Evolutionary conservation across 2,113 vertebrate genomes (phyloP), one percentile per base, ranked within the genome.

Genomic region (Peromyscus polionotus): DNA sequence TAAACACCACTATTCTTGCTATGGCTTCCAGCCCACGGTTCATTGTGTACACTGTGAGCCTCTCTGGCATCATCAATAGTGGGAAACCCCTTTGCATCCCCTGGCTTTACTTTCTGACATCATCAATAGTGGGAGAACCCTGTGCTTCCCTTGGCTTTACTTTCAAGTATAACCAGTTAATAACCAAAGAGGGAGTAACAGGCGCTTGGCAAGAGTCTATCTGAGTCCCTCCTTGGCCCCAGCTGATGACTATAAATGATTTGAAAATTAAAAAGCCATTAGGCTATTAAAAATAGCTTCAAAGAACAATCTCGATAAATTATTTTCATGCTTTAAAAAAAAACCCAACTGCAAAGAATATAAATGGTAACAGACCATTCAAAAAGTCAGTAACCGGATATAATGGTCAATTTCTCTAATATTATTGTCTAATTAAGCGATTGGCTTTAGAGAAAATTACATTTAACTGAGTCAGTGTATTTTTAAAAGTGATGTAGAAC

Each of bases 191-290:
- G 54, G 33, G 81, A 70, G 88, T 96, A 97, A 96, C 45, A 87
- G 80, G 65, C 36, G 45, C n/a, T 68, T 26, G 81, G 33, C 24
- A 90, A 72, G 42, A 97, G 77, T 93, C 90, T 42, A 95, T 97
- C 92, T 93, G 90, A 98, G 89, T 96, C 94, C 28, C 51, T 88
- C 88, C 76, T 95, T 57, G 63, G 95, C 97, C 97, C 93, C 73
- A 96, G 88, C 61, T 97, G 97, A 98, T 98, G 91, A 98, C 97
- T 91, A 96, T 57, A 97, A 98, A 95, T 3, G 95, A 90, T 97
- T 97, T 95, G 10, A 57, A 98, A 98, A 98, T 98, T 98, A 95
- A 98, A 98, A 98, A 98, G 93, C 97, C 97, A 98, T 98, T 98
- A 98, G 89, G 91, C 93, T 96, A 97, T 96, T 96, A 97, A 98